phyloP scores from a whole-genome alignment of 2,797 vertebrate species.

The Dallia pectoralis region DNA sequence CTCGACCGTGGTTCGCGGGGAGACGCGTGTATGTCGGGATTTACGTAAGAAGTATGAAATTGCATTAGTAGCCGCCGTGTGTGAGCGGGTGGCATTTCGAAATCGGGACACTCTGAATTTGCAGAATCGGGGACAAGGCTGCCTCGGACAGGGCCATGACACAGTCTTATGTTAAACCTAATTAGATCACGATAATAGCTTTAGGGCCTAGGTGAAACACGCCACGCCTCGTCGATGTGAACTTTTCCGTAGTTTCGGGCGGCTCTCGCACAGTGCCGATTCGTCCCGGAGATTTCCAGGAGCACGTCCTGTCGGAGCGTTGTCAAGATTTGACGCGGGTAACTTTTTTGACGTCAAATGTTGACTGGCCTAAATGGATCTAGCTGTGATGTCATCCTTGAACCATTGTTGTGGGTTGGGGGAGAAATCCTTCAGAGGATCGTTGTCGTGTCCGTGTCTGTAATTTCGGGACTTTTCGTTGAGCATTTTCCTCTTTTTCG shows the following conservation, averaged over 20 bases:
- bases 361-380: neutral
- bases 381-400: conserved; percentile 26
- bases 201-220: conserved; percentile 81
- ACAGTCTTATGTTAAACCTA: conserved; percentile 82
- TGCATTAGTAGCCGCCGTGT: conserved; percentile 59
- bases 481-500: neutral
- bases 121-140: conserved; percentile 77
- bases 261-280: conserved; percentile 22
- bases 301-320: neutral
- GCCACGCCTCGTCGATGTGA: conserved; percentile 73
- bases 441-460: no score
- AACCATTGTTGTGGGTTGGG: neutral
- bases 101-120: conserved; percentile 70
- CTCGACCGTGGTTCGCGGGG: neutral
- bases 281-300: neutral
- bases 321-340: neutral
- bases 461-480: no score
- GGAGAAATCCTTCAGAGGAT: conserved; percentile 41
- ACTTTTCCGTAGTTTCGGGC: conserved; percentile 77
- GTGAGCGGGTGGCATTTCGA: conserved; percentile 64
- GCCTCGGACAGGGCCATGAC: conserved; percentile 78
- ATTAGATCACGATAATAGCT: conserved; percentile 84
- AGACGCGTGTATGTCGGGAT: neutral
- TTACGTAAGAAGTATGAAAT: conserved; percentile 24
- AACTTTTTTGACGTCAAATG: neutral